Conservation (phyloP, 2,113 vertebrate genomes). For the Egretta garzetta region DNA sequence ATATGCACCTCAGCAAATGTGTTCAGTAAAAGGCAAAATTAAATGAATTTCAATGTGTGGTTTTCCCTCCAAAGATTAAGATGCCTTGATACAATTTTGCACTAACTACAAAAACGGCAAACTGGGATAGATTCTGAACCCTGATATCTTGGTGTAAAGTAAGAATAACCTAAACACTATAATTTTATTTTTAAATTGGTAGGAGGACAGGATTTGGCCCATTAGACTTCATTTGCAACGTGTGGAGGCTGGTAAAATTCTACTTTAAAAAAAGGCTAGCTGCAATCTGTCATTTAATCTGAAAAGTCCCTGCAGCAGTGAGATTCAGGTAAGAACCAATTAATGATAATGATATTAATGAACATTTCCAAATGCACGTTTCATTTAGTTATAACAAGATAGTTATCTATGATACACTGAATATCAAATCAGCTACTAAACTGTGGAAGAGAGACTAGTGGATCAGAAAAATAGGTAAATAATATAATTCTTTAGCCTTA, state of each 20-base stretch:
- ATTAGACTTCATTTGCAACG: not conserved
- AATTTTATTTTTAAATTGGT: not conserved
- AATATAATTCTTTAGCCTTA: not conserved
- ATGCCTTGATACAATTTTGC: not conserved
- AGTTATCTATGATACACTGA: constrained; percentile 18
- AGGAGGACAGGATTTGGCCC: not conserved
- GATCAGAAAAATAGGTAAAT: not conserved
- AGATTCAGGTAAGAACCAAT: constrained; percentile 46
- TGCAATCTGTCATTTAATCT: constrained; percentile 9
- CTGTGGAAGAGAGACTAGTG: not conserved
- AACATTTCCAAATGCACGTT: constrained; percentile 37
- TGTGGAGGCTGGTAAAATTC: not conserved
- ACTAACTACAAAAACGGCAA: not conserved
- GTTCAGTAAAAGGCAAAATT: not conserved
- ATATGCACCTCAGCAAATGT: not conserved
- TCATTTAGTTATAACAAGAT: constrained; percentile 16
- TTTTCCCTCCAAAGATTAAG: not conserved
- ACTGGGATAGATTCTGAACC: not conserved
- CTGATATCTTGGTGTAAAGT: not conserved
- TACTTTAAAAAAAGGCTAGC: not conserved
- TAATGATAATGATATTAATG: constrained; percentile 55
- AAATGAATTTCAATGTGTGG: not conserved
- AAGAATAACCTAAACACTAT: not conserved
- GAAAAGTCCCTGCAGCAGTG: constrained; percentile 1
- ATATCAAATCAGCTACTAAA: constrained; percentile 7